Evolutionary conservation across 2,113 vertebrate species (phyloP).

Genomic region (Salvelinus fontinalis): DNA sequence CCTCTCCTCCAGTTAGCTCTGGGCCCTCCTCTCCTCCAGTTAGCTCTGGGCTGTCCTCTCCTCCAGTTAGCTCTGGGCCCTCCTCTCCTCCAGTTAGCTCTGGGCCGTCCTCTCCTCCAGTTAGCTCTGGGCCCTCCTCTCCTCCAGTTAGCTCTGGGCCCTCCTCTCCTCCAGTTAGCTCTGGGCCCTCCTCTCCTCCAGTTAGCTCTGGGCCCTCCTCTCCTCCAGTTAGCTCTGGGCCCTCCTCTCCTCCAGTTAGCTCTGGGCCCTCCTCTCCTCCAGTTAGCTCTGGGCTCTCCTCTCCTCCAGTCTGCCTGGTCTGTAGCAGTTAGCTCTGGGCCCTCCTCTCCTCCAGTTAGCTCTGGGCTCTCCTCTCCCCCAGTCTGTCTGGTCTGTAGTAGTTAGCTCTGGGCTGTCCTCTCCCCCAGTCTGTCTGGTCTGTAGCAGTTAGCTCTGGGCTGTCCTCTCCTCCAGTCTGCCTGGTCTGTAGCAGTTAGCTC

Average conservation of each 20-base stretch:
- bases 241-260: conserved; percentile 4
- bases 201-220: conserved; percentile 1
- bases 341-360: conserved; percentile 4
- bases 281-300: conserved; percentile 1
- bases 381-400: not conserved
- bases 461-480: conserved; percentile 17
- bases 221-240: not conserved
- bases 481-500: not conserved
- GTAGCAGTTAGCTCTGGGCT: not conserved
- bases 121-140: conserved; percentile 2
- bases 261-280: conserved; percentile 9
- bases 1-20: conserved; percentile 8
- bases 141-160: not conserved
- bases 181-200: conserved; percentile 10
- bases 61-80: not conserved
- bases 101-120: conserved; percentile 6
- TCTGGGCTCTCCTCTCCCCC: conserved; percentile 9
- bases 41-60: conserved; percentile 3
- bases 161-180: conserved; percentile 11
- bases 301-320: conserved; percentile 23
- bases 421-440: conserved; percentile 16
- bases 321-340: not conserved
- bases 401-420: conserved; percentile 4
- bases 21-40: conserved; percentile 5
- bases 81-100: conserved; percentile 10